Base-by-base conservation (phyloP, 2,888 invertebrate genomes). In the Nymphalis c-album region DNA sequence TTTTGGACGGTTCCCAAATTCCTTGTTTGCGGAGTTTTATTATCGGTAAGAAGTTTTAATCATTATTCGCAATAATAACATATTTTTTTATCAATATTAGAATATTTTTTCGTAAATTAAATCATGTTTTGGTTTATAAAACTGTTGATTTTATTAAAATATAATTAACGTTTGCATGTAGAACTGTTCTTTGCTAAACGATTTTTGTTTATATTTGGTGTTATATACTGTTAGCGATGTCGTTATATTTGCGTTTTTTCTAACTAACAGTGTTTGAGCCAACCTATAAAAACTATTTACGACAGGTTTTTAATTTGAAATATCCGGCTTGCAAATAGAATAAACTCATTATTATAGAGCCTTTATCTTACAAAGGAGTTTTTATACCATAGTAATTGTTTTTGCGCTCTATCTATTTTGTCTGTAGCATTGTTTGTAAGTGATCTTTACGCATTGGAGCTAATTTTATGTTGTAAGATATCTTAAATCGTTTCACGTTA, bases 281-380 rank as follows among this genome's bases (percentile, higher is more conserved):
- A 46, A 51, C 45, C 40, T 68, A 63, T 63, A 18, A 55, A 60
- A 22, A 60, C 35, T 55, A 55, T 64, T 59, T 60, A 22, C 55
- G 63, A 68, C 63, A 60, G 63, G 64, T 68, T 68, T 62, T 64
- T 60, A 55, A 64, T 64, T 61, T 64, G 20, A 55, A 59, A 63
- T 67, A 46, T 50, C 50, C 57, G 48, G 26, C 48, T 47, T 35
- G 67, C 57, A 26, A 57, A 62, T 51, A 62, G 45, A 68, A 50
- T 60, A 68, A 63, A 57, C 26, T 64, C 55, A 68, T 57, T 68
- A 53, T 63, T 55, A 17, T 22, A 40, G 16, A 7, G 46, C 53
- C 35, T 60, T 63, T 63, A 67, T 68, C 63, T 68, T 57, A 6
- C 6, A 31, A 40, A 48, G 48, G 35, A n/a, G 8, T 60, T 48